These are phyloP conservation scores for Stylophora pistillata DNA, from an alignment of 64 coral and sea anemone species.

Conservation along the genomic window DNA sequence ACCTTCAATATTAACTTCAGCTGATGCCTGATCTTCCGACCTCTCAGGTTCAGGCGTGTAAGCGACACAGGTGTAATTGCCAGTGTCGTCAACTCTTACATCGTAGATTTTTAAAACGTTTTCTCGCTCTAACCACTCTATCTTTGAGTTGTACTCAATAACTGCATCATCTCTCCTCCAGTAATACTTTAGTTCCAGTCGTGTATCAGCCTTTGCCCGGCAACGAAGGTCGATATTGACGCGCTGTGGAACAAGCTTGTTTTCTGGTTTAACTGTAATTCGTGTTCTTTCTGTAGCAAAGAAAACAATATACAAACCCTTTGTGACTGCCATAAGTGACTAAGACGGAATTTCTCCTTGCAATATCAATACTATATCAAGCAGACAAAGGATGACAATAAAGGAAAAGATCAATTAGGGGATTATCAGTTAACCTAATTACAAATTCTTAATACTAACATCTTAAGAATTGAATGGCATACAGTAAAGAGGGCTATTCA, in stretches of 20 bases:
- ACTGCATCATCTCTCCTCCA: slow-evolving; percentile 59
- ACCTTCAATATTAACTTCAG: slow-evolving; percentile 62
- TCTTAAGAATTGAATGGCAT: too few species aligned
- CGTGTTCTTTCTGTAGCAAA: slow-evolving; percentile 29
- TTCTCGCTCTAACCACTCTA: slow-evolving; percentile 35
- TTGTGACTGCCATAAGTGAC: too few species aligned
- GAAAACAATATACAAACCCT: neutral
- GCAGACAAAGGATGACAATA: too few species aligned
- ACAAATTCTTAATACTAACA: too few species aligned
- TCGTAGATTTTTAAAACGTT: slow-evolving; percentile 49
- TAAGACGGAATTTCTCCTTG: too few species aligned
- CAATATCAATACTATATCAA: too few species aligned
- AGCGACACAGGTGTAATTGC: slow-evolving; percentile 62
- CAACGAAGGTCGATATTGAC: slow-evolving; percentile 31
- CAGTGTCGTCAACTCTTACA: slow-evolving; percentile 48
- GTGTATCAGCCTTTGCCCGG: neutral
- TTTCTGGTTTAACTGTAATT: neutral
- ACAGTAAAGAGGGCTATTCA: too few species aligned
- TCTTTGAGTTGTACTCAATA: slow-evolving; percentile 31
- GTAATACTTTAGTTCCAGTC: slow-evolving; percentile 34
- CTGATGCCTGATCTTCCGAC: slow-evolving; percentile 54
- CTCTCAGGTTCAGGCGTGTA: slow-evolving; percentile 37
- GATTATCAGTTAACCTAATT: too few species aligned
- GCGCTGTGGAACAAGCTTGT: neutral
- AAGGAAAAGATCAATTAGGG: too few species aligned